Percentiles rank a stretch among this genome's conserved stretches.
These are phyloP conservation scores for Rhynchomys soricoides DNA, from an alignment of 2,113 vertebrate species.

Conservation along the genomic window DNA sequence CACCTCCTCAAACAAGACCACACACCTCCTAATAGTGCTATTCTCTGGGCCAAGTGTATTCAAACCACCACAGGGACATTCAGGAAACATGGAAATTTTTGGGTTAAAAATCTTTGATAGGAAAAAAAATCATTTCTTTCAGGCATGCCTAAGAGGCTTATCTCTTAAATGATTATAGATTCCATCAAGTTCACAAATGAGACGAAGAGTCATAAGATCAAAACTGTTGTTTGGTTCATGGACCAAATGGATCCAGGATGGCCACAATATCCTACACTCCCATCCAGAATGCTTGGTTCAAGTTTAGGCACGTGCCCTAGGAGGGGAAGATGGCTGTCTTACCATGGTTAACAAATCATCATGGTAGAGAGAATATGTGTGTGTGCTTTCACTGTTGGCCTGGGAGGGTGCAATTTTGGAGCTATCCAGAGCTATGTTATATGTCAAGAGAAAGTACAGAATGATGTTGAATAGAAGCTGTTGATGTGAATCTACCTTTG, in stretches of 20 bases:
- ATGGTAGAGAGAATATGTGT: not conserved
- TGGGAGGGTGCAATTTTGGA: not conserved
- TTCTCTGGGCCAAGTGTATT: too few relatives aligned
- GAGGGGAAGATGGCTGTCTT: not conserved
- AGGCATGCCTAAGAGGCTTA: not conserved
- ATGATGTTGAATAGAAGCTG: not conserved
- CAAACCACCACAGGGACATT: not conserved
- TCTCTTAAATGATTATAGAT: not conserved
- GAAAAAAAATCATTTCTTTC: not conserved
- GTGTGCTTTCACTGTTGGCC: not conserved
- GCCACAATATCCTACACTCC: not conserved
- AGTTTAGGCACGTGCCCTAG: fast-evolving
- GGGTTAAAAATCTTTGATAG: not conserved
- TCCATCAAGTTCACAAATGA: not conserved
- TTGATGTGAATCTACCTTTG: not conserved
- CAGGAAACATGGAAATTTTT: not conserved
- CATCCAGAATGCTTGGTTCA: not conserved
- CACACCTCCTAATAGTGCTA: too few relatives aligned
- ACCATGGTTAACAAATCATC: not conserved
- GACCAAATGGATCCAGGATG: not conserved
- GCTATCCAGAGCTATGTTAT: not conserved
- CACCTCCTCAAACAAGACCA: too few relatives aligned
- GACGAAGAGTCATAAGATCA: not conserved
- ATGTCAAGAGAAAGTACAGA: not conserved
- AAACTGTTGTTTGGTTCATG: not conserved